Base-by-base conservation (phyloP, 2,113 vertebrate species). In the Riparia riparia region DNA sequence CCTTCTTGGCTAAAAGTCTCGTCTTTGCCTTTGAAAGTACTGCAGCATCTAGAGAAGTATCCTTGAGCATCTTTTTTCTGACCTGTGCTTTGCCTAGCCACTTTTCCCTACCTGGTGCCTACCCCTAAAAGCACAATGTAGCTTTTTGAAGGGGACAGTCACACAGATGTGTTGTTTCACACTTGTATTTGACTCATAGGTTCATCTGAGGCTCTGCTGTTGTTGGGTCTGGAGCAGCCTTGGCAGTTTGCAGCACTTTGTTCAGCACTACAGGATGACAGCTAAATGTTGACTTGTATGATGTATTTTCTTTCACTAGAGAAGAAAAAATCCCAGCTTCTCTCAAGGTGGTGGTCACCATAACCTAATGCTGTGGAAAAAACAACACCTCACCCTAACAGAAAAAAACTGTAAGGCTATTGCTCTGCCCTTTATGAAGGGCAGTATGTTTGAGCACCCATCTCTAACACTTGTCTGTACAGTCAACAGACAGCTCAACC, bases 341-440 rank as follows among this genome's bases (percentile, higher is more conserved):
- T 70, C 39, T 45, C 34, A 12, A 63, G 42, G 37, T 73, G 34
- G 18, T 60, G n/a, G 22, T n/a, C 70, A 73, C 54, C 74, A 58
- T 56, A 63, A 66, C 28, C 8, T 63, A 41, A 31, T 61, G 22
- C 25, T 90, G 17, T 71, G 39, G 37, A 41, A 57, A 86, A 78
- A 60, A 5, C 19, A 60, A 2, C 19, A 32, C 61, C 24, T 85
- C 57, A 28, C 3, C 28, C 57, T n/a, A 50, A 24, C 28, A 76
- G 24, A 34, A 42, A 66, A 56, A 66, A 2, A 1, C 17, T 0
- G 0, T 7, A 12, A 71, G 56, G 25, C 34, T 63, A 8, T 20
- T 66, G 51, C 32, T 51, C 39, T 65, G 26, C 4, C 60, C 29
- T 21, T 83, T 16, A 11, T 51, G 32, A 56, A 54, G 71, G 57